Evolutionary conservation across 2,888 invertebrate genomes (phyloP).

Genomic region (Nomada ferruginata): DNA sequence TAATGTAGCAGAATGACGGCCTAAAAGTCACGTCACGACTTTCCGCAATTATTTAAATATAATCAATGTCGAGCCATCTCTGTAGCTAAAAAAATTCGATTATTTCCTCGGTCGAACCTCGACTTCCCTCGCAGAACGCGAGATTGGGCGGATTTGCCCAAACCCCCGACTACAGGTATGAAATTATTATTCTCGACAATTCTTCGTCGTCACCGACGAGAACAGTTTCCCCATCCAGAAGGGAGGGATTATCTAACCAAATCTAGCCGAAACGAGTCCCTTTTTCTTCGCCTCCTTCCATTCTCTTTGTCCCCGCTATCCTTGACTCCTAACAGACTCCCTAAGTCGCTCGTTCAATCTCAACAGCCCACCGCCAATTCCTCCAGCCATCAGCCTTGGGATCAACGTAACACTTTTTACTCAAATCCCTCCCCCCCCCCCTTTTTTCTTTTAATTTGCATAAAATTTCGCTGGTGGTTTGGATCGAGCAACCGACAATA

Average conservation of each 20-base stretch:
- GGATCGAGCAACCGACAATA: conserved; percentile 13
- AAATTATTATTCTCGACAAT: conserved; percentile 68
- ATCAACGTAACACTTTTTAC: conserved; percentile 64
- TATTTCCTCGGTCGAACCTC: conserved; percentile 30
- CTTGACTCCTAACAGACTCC: conserved; percentile 65
- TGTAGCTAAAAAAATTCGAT: conserved; percentile 38
- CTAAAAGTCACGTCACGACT: not conserved
- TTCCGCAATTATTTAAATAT: conserved; percentile 13
- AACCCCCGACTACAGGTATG: conserved; percentile 50
- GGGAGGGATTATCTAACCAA: conserved; percentile 70
- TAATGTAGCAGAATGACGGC: too few relatives aligned
- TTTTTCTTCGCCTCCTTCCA: conserved; percentile 44
- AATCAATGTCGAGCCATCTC: conserved; percentile 37
- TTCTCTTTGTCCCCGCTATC: conserved; percentile 18
- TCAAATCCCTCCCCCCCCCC: not conserved
- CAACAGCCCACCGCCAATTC: conserved; percentile 50
- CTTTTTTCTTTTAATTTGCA: conserved; percentile 66
- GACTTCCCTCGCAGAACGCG: not conserved
- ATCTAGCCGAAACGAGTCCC: conserved; percentile 67
- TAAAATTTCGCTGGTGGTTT: conserved; percentile 52
- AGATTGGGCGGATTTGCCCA: conserved; percentile 46
- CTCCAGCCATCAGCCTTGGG: conserved; percentile 24
- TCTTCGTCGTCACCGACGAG: conserved; percentile 36
- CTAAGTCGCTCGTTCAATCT: conserved; percentile 73
- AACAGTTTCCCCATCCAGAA: conserved; percentile 6